Evolutionary conservation across 2,888 invertebrate species (phyloP), one percentile per base, ranked within the genome.

Genomic region (Congeria kusceri): DNA sequence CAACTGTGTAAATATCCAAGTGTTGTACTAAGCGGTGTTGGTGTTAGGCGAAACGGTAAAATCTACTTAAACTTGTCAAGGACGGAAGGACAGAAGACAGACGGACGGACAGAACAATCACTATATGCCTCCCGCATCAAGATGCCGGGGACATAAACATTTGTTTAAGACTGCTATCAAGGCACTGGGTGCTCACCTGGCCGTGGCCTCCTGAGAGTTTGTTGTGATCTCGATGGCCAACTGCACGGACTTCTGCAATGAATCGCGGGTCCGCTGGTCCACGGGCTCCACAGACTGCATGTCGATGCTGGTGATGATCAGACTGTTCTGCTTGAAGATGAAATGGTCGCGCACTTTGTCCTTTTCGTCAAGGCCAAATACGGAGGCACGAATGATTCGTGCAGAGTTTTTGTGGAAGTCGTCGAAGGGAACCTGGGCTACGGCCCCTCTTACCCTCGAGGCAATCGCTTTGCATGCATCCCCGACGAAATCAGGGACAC

Each of bases 321-420:
- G 89, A 78, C 91, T 93, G 87, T 95, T 94, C 86, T 94, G 94
- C 15, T 91, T 89, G 87, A 94, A 94, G 4, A 77, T 58, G 75
- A 94, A 94, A 46, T 84, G 66, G 29, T 93, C 92, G n/a, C 93
- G 88, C 39, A 94, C 91, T 76, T 94, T 94, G 65, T 88, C 87
- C 65, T 92, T 93, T 27, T 94, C 94, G 82, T 94, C 94, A 39
- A 93, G 64, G 11, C 94, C 94, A 90, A 94, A 94, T 67, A 94
- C 94, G 29, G 94, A 93, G 0, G 93, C 86, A 25, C 94, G 92
- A 84, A 94, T 94, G 72, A 94, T 94, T 75, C 92, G 91, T 7
- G 94, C 94, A 13, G 94, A 94, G 82, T 94, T 94, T 94, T 94
- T 94, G 87, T 94, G 94, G 88, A 94, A 94, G 80, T 94, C 94